phyloP scores from a whole-genome alignment of 2,888 invertebrate species.

The Chouioia cunea region DNA sequence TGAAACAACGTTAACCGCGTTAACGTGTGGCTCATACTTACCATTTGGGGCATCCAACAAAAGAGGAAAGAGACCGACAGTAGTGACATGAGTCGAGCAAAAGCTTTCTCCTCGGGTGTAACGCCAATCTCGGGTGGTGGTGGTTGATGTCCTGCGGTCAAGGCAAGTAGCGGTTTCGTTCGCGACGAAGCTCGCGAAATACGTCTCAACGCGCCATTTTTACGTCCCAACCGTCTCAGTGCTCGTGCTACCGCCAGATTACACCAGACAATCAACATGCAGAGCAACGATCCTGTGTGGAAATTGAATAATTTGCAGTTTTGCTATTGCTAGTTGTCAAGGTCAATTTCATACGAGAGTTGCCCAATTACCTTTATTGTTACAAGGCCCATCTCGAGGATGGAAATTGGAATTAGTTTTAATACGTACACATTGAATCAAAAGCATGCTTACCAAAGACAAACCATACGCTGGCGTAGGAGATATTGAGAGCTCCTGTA shows the following conservation, averaged over 20 bases:
- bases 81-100: constrained; percentile 86
- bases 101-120: constrained; percentile 86
- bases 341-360: too few relatives aligned
- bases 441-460: constrained; percentile 78
- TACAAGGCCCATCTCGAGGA: too few relatives aligned
- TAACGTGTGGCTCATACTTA: too few relatives aligned
- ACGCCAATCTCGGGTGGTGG: constrained; percentile 60
- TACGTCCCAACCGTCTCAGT: constrained; percentile 73
- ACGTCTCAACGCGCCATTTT: constrained; percentile 59
- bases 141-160: constrained; percentile 51
- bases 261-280: constrained; percentile 83
- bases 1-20: too few relatives aligned
- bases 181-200: constrained; percentile 63
- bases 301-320: too few relatives aligned
- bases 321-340: too few relatives aligned
- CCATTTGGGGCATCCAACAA: constrained; percentile 92
- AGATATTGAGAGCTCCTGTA: constrained; percentile 73
- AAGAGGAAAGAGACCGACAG: constrained; percentile 85
- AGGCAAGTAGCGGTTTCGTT: constrained; percentile 58
- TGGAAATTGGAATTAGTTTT: too few relatives aligned
- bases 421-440: neutral
- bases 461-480: constrained; percentile 84
- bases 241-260: constrained; percentile 86
- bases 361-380: too few relatives aligned
- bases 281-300: constrained; percentile 77